Evolutionary conservation across 1,140 invertebrate genomes (phyloP).

Genomic region (Diabrotica undecimpunctata): DNA sequence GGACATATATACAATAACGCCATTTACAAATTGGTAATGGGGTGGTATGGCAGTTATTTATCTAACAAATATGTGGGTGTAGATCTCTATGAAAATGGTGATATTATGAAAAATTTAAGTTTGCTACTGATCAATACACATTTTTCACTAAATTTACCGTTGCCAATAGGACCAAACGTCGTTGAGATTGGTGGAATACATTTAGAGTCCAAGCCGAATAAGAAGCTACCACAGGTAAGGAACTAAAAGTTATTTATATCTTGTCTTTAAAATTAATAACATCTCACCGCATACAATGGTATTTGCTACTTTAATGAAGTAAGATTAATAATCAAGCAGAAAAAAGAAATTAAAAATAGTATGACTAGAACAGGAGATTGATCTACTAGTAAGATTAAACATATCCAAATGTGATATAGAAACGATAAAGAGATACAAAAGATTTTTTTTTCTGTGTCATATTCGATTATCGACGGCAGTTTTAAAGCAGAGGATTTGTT

Average conservation of each 20-base stretch:
- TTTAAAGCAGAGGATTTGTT: too few relatives aligned
- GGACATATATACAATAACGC: constrained; percentile 44
- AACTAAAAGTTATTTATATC: background rate
- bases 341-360: too few relatives aligned
- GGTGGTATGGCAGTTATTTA: constrained; percentile 41
- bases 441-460: too few relatives aligned
- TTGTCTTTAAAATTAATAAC: too few relatives aligned
- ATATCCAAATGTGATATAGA: too few relatives aligned
- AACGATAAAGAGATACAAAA: too few relatives aligned
- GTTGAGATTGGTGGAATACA: constrained; percentile 43
- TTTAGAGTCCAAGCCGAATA: constrained; percentile 31
- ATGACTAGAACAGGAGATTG: too few relatives aligned
- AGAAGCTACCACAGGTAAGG: constrained; percentile 32
- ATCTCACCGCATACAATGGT: too few relatives aligned
- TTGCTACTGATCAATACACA: constrained; percentile 44
- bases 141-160: constrained; percentile 41
- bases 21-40: constrained; percentile 43
- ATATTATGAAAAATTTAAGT: constrained; percentile 29
- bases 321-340: too few relatives aligned
- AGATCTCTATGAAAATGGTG: constrained; percentile 5
- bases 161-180: constrained; percentile 45
- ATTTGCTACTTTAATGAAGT: too few relatives aligned
- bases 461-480: too few relatives aligned
- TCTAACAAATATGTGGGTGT: constrained; percentile 52
- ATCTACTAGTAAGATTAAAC: too few relatives aligned